Base-by-base conservation (phyloP, 2,113 vertebrate species). In the Gymnocephalus cernua region DNA sequence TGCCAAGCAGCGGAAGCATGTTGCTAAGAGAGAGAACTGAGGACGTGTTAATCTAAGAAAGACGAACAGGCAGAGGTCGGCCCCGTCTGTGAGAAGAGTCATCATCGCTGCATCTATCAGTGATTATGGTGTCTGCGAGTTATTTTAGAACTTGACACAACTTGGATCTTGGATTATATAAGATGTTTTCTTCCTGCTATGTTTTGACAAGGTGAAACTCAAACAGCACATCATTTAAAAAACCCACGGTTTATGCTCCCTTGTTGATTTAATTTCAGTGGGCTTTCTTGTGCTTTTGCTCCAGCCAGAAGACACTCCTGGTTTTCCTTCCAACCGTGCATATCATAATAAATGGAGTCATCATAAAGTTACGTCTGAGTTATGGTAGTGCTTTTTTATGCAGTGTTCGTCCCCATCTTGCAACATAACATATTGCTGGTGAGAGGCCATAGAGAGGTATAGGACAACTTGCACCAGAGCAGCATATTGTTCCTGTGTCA, bases 101-200 rank as follows among this genome's bases (percentile, higher is more conserved):
- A 79, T 85, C 73, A 79, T 80, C 61, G 12, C 68, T 59, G 54
- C 67, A 72, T 91, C 86, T 74, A 62, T 89, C 86, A 87, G 73
- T 76, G 1, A 54, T 57, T 77, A 25, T 21, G 27, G 35, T 53
- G 64, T 66, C 66, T 70, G 51, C 29, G 3, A 69, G 67, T 65
- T 80, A 69, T 79, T 83, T 77, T 21, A 80, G 82, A 87, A 79
- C 76, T 67, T 84, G 79, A 86, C 6, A 72, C 41, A 78, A 83
- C 77, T 80, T 78, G 62, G 76, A 84, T 65, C 64, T 23, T 70
- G 48, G 35, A 38, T 38, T 38, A 38, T 9, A 38, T 38, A 63
- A 53, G n/a, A 62, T 23, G 13, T 58, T 83, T 62, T 67, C 41
- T 54, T 68, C 64, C 63, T 63, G 23, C 57, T 63, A 3, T 62